phyloP scores from a whole-genome alignment of 1,140 invertebrate species.

The Micrasema longulum region DNA sequence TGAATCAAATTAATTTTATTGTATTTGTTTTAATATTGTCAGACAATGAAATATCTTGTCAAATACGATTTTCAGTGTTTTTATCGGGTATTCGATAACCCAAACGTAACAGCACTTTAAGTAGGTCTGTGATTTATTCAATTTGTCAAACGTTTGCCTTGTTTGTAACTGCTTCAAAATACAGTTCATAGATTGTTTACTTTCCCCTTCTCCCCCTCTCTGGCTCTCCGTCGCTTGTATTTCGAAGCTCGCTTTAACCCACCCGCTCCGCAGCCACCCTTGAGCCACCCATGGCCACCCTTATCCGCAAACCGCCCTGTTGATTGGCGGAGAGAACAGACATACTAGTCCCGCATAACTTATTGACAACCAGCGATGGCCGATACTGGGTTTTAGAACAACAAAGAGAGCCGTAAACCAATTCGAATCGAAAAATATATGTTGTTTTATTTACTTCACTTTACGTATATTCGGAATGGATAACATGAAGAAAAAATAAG shows the following conservation, averaged over 20 bases:
- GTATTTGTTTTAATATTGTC: too few relatives aligned
- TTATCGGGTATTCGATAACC: too few relatives aligned
- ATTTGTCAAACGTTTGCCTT: not conserved
- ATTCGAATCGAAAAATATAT: too few relatives aligned
- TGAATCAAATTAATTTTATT: too few relatives aligned
- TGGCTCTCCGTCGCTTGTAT: not conserved
- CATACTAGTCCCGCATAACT: constrained; percentile 44
- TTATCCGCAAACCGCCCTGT: constrained; percentile 15
- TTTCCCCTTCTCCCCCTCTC: not conserved
- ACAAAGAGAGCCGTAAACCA: constrained; percentile 4
- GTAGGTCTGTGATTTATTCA: constrained; percentile 1
- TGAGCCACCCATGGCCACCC: too few relatives aligned
- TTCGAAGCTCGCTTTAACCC: not conserved
- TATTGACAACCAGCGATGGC: constrained; percentile 49
- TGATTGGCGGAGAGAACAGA: constrained; percentile 48
- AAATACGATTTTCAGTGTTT: too few relatives aligned
- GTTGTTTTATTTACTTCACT: too few relatives aligned
- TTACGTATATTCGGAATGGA: too few relatives aligned
- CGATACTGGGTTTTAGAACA: constrained; percentile 9
- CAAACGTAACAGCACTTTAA: too few relatives aligned
- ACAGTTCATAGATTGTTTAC: constrained; percentile 16
- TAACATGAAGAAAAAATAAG: too few relatives aligned
- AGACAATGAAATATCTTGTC: too few relatives aligned
- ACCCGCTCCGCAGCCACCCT: not conserved
- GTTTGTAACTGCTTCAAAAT: constrained; percentile 12